Base-by-base conservation (phyloP, 92 coral and sea anemone species). In the Actinernus sp. region DNA sequence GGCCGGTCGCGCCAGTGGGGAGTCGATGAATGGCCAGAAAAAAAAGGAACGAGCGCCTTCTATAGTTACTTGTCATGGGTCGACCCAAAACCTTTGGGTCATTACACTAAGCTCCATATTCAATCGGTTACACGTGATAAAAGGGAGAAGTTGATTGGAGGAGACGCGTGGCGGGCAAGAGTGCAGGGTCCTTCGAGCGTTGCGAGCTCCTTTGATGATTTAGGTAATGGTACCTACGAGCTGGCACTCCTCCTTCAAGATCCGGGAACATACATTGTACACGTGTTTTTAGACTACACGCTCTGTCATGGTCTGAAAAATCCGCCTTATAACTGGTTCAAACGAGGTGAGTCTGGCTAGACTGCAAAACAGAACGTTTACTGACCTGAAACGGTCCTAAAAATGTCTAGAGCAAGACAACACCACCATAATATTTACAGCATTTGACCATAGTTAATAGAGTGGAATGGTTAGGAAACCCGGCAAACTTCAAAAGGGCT, bases 151-250 rank as follows among this genome's bases (percentile, higher is more conserved):
- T 32, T 20, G 27, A 48, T 49, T 40, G 93, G 93, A 0, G 93
- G 93, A 1, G 93, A 87, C 65, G 63, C 80, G 6, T 87, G 93
- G 93, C 55, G 83, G 41, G 85, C 73, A 2, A 54, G 61, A 33
- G 66, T 87, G 45, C 51, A 61, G 36, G 93, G 93, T 28, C 66
- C 82, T 22, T 71, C 93, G 18, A 53, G 72, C 56, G 61, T 76
- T 29, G 25, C 69, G 41, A 82, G 80, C 25, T 49, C 85, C 34
- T 80, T 87, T 25, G 74, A 75, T 82, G 93, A 87, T 69, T 65
- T 75, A 14, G 69, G 75, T 29, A 87, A 82, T 44, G 93, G 93
- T 1, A 75, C 82, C 53, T 87, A 87, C 58, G 93, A 87, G 57
- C 66, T 71, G 11, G 76, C 79, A 40, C 68, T 82, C 47, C 72